phyloP scores from a whole-genome alignment of 2,888 invertebrate genomes.

The Noctua pronuba region DNA sequence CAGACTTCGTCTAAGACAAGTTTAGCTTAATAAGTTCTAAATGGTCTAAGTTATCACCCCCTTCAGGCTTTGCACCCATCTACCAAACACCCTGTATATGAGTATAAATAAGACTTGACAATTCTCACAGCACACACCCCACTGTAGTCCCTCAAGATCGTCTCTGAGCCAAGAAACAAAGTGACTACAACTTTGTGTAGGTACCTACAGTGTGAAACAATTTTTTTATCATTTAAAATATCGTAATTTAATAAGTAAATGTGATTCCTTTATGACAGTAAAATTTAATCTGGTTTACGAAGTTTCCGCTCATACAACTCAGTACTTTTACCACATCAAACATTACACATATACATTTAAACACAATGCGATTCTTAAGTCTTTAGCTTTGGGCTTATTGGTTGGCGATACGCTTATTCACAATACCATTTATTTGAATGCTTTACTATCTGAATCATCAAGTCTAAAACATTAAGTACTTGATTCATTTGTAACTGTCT shows the following conservation, averaged over 20 bases:
- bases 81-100: too few relatives aligned
- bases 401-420: conserved; percentile 66
- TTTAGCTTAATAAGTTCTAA: too few relatives aligned
- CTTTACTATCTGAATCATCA: conserved; percentile 44
- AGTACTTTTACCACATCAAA: conserved; percentile 25
- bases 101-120: not conserved
- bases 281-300: not conserved
- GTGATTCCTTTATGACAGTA: not conserved
- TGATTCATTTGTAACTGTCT: conserved; percentile 4
- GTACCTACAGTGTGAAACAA: not conserved
- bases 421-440: conserved; percentile 56
- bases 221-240: not conserved
- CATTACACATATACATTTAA: conserved; percentile 28
- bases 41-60: too few relatives aligned
- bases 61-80: too few relatives aligned
- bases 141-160: not conserved
- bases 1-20: too few relatives aligned
- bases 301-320: conserved; percentile 18
- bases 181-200: not conserved
- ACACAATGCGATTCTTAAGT: conserved; percentile 30
- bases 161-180: not conserved
- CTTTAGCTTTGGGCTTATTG: conserved; percentile 66
- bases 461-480: conserved; percentile 14
- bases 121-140: not conserved
- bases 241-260: not conserved